Conservation (phyloP, 2,888 invertebrate genomes). For the Clunio marinus region DNA sequence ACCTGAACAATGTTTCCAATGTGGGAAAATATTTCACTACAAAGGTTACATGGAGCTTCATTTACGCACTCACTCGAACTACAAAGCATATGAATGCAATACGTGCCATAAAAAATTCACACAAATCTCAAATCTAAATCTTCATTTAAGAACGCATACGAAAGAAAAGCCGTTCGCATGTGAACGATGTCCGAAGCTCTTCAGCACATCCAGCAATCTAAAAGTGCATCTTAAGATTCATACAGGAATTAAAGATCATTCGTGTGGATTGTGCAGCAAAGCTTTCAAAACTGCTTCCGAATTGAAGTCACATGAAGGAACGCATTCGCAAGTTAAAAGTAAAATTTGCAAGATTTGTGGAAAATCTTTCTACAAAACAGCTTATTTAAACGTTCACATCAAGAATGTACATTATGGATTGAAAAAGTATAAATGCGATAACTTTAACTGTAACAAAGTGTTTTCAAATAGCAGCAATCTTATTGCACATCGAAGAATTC, state of each 20-base stretch:
- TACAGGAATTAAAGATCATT: constrained; percentile 39
- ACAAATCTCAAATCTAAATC: constrained; percentile 40
- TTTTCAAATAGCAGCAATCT: constrained; percentile 42
- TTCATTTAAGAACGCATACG: constrained; percentile 40
- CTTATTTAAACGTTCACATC: constrained; percentile 41
- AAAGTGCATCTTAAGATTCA: constrained; percentile 41
- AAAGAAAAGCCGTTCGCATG: constrained; percentile 40
- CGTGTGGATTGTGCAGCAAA: constrained; percentile 40
- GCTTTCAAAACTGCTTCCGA: constrained; percentile 41
- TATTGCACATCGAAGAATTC: constrained; percentile 42
- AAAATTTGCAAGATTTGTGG: constrained; percentile 41
- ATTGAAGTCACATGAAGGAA: constrained; percentile 41
- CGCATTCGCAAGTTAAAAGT: constrained; percentile 41
- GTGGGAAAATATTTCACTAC: constrained; percentile 45
- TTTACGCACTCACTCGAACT: constrained; percentile 45
- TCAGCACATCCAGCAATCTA: constrained; percentile 41
- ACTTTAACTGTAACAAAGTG: constrained; percentile 41
- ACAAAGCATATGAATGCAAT: constrained; percentile 46
- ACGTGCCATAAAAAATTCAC: constrained; percentile 41
- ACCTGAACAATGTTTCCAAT: constrained; percentile 45
- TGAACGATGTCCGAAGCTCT: constrained; percentile 41
- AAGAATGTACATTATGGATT: constrained; percentile 41
- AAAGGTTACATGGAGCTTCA: constrained; percentile 46
- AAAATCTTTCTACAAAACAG: constrained; percentile 42
- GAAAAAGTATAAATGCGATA: constrained; percentile 41